These are phyloP conservation scores for Drusus annulatus DNA, from an alignment of 1,140 invertebrate genomes.

Conservation along the genomic window DNA sequence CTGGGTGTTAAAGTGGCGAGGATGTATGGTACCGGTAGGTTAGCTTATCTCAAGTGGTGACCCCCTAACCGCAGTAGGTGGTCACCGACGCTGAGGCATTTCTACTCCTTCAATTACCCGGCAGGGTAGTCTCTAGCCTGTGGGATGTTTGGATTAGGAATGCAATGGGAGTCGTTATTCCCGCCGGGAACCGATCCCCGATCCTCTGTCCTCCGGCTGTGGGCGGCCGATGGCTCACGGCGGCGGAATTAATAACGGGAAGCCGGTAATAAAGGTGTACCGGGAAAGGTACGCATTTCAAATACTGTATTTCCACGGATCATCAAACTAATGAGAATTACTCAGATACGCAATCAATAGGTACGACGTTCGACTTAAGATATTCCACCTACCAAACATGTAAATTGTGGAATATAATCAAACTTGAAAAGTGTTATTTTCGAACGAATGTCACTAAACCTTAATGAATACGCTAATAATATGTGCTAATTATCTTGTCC, in stretches of 20 bases:
- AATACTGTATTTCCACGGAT: too few relatives aligned
- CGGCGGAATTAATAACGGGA: background rate
- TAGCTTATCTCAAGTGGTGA: background rate
- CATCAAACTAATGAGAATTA: too few relatives aligned
- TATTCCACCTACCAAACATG: too few relatives aligned
- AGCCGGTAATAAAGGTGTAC: background rate
- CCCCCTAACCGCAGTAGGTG: constrained; percentile 17
- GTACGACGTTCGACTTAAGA: too few relatives aligned
- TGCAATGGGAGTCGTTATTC: background rate
- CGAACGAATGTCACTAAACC: too few relatives aligned
- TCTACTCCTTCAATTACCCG: background rate
- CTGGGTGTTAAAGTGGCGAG: background rate
- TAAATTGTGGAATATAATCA: too few relatives aligned
- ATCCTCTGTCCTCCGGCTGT: background rate
- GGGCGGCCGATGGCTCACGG: background rate
- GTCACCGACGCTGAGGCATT: background rate
- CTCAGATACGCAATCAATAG: too few relatives aligned
- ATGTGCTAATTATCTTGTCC: too few relatives aligned
- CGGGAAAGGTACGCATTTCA: background rate
- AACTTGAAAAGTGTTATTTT: too few relatives aligned
- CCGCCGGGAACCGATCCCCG: background rate
- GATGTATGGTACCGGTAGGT: background rate
- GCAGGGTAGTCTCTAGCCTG: background rate
- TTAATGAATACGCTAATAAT: too few relatives aligned
- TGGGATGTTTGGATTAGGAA: constrained; percentile 23